Conservation (phyloP, 1,140 invertebrate species). For the Thrips palmi region DNA sequence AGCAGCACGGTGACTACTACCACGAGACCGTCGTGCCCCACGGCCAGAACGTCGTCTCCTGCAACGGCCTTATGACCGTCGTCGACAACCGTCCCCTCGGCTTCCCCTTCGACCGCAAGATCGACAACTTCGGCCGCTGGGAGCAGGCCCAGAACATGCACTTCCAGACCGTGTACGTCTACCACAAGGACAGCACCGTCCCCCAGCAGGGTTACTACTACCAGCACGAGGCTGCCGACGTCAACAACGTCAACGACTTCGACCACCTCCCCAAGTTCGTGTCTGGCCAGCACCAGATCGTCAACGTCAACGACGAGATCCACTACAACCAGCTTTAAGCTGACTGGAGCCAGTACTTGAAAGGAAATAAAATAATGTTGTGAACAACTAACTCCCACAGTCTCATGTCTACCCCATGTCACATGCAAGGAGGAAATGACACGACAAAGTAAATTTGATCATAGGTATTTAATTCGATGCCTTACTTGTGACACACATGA, state of each 20-base stretch:
- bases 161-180: conserved; percentile 13
- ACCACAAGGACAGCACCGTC: conserved; percentile 2
- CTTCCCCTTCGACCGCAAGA: conserved; percentile 16
- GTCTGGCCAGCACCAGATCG: too few species aligned
- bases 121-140: too few species aligned
- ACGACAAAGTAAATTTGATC: too few species aligned
- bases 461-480: too few species aligned
- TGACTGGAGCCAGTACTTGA: too few species aligned
- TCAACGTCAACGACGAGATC: too few species aligned
- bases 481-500: too few species aligned
- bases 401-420: too few species aligned
- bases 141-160: conserved; percentile 6
- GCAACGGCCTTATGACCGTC: conserved; percentile 7
- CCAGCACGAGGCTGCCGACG: background rate
- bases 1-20: background rate
- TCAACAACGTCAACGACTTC: conserved; percentile 1
- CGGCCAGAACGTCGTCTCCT: conserved; percentile 3
- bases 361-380: too few species aligned
- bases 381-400: too few species aligned
- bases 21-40: background rate
- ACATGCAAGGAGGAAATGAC: too few species aligned
- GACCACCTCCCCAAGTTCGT: background rate
- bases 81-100: conserved; percentile 12
- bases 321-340: too few species aligned
- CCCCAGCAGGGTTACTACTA: background rate